Evolutionary conservation across 2,113 vertebrate genomes (phyloP), one percentile per base, ranked within the genome.

Genomic region (Rhea americana): DNA sequence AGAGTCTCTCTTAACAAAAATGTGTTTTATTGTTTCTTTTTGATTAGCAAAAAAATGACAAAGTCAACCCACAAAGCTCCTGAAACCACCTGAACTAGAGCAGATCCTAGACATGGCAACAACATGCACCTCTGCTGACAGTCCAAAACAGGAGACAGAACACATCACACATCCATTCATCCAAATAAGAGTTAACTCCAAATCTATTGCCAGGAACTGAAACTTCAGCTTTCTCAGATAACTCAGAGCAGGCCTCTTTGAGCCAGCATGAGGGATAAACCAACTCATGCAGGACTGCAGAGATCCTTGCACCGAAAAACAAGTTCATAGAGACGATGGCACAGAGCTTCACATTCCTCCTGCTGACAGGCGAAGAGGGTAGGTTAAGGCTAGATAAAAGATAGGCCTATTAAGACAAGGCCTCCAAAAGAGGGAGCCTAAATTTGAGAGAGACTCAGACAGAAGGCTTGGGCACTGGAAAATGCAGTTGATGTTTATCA

Each of bases 281-380:
- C 47, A 37, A 41, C 53, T 32, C 1, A 5, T 0, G 2, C 0
- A 43, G 73, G 45, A 16, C 30, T 13, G 30, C 24, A 12, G 53
- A 37, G 73, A 61, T 48, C 5, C 79, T 8, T 55, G 48, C 13
- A 7, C 35, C 0, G 4, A 39, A 45, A 24, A 65, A 28, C 15
- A 4, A 2, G 1, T 7, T 11, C 16, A 18, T 2, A 39, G 68
- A 18, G 32, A 24, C 5, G 59, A 45, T 30, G 13, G 51, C 1
- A 1, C 47, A 41, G 53, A 67, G 25, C 56, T 25, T 50, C 0
- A 0, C 1, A 7, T 13, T 14, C 5, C 1, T 43, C 28, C 55
- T 21, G 35, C 4, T 3, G 55, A 35, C 1, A 15, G 10, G 21
- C 0, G 16, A 62, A 56, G 47, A 37, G 30, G 41, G 13, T 37